Evolutionary conservation across 2,113 vertebrate genomes (phyloP).

Genomic region (Channa argus): DNA sequence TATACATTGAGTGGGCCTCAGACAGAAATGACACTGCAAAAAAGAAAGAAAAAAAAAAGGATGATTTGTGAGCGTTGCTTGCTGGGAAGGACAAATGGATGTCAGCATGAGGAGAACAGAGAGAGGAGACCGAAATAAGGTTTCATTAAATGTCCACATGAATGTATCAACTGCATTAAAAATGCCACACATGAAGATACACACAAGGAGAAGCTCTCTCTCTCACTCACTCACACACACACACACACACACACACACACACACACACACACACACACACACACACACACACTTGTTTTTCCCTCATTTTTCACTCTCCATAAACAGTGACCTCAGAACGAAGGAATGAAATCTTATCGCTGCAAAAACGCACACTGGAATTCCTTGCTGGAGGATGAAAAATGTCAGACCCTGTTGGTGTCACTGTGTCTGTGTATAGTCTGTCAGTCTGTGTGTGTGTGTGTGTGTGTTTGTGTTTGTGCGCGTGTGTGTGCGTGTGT

Average conservation of each 20-base stretch:
- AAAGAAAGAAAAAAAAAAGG: conserved; percentile 12
- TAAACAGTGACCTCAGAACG: conserved; percentile 67
- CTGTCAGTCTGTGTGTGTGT: conserved; percentile 21
- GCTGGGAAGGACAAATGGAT: conserved; percentile 63
- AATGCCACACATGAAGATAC: conserved; percentile 28
- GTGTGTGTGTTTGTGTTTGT: too few species aligned
- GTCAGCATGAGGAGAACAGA: conserved; percentile 43
- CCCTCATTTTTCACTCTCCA: too few species aligned
- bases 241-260: conserved; percentile 30
- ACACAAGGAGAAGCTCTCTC: conserved; percentile 17
- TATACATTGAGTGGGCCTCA: conserved; percentile 27
- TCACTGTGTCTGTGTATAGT: conserved; percentile 45
- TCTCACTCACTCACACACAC: conserved; percentile 12
- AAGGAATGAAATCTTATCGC: conserved; percentile 83
- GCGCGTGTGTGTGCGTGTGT: conserved; percentile 14
- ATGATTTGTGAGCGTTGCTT: conserved; percentile 66
- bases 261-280: conserved; percentile 28
- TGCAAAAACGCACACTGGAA: conserved; percentile 72
- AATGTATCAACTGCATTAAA: conserved; percentile 48
- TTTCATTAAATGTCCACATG: conserved; percentile 50
- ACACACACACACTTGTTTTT: conserved; percentile 6
- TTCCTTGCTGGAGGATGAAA: conserved; percentile 67
- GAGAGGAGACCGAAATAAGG: conserved; percentile 19
- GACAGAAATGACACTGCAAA: conserved; percentile 60
- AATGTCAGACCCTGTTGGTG: conserved; percentile 67